These are phyloP conservation scores for Chionoecetes opilio DNA, from an alignment of 1,140 invertebrate species.

Conservation along the genomic window DNA sequence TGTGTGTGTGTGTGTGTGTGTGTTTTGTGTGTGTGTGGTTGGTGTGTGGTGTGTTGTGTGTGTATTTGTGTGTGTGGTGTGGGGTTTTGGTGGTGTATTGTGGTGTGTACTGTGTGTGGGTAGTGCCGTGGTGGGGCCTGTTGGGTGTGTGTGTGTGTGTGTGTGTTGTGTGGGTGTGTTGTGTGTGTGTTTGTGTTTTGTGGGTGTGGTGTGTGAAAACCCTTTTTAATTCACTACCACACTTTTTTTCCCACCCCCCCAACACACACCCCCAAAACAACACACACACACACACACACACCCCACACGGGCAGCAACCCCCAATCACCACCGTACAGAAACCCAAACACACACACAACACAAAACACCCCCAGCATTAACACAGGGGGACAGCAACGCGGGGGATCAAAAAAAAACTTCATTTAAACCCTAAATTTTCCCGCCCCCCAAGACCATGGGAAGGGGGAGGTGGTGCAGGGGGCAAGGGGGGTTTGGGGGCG, in stretches of 20 bases:
- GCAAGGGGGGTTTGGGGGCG: background rate
- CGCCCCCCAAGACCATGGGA: background rate
- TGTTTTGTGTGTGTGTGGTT: too few species aligned
- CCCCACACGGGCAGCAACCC: background rate
- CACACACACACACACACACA: constrained; percentile 52
- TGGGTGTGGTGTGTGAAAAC: constrained; percentile 16
- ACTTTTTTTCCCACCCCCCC: background rate
- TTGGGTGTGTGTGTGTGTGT: background rate
- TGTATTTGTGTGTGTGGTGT: too few species aligned
- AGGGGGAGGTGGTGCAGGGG: too few species aligned
- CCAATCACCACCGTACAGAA: background rate
- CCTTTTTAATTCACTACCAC: background rate
- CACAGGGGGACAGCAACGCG: background rate
- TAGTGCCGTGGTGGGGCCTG: too few species aligned
- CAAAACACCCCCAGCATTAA: background rate
- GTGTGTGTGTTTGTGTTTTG: too few species aligned
- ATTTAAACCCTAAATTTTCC: too few species aligned
- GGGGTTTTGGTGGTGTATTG: too few species aligned
- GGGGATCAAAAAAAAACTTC: background rate
- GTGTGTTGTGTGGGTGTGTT: too few species aligned
- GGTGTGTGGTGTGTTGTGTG: too few species aligned
- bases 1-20: too few species aligned
- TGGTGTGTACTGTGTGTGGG: too few species aligned
- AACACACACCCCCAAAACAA: constrained; percentile 38
- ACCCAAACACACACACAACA: background rate